These are phyloP conservation scores for Nansenia antarctica DNA, from an alignment of 2,113 vertebrate genomes.

Conservation along the genomic window DNA sequence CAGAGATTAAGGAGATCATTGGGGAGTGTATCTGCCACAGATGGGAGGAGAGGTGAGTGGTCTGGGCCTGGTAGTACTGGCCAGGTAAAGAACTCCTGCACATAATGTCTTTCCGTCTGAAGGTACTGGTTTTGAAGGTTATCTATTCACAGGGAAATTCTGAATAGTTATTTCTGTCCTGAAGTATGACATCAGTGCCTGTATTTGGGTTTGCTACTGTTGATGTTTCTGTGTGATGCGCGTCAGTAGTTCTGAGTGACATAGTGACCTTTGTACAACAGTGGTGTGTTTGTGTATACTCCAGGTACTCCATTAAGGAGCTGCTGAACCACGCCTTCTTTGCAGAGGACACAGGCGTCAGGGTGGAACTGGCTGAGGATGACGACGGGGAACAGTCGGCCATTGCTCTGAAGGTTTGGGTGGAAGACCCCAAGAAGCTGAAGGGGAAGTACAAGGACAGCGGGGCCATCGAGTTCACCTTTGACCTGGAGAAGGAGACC, in stretches of 20 bases:
- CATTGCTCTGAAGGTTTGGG: conserved; percentile 96
- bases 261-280: conserved; percentile 14
- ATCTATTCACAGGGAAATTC: too few relatives aligned
- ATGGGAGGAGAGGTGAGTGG: conserved; percentile 93
- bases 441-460: conserved; percentile 99
- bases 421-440: conserved; percentile 96
- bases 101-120: too few relatives aligned
- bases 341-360: conserved; percentile 96
- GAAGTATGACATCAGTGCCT: conserved; percentile 24
- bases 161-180: too few relatives aligned
- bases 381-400: conserved; percentile 92
- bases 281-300: conserved; percentile 36
- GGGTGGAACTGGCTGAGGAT: conserved; percentile 97
- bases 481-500: conserved; percentile 90
- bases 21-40: conserved; percentile 97
- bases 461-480: conserved; percentile 96
- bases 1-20: conserved; percentile 98
- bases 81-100: neutral
- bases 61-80: neutral
- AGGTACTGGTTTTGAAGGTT: too few relatives aligned
- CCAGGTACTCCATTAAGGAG: conserved; percentile 96
- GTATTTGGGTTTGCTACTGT: conserved; percentile 33
- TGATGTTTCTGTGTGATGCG: conserved; percentile 7
- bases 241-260: neutral
- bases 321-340: conserved; percentile 97